These are phyloP conservation scores for Montipora capitata DNA, from an alignment of 92 coral and sea anemone genomes.

Conservation along the genomic window DNA sequence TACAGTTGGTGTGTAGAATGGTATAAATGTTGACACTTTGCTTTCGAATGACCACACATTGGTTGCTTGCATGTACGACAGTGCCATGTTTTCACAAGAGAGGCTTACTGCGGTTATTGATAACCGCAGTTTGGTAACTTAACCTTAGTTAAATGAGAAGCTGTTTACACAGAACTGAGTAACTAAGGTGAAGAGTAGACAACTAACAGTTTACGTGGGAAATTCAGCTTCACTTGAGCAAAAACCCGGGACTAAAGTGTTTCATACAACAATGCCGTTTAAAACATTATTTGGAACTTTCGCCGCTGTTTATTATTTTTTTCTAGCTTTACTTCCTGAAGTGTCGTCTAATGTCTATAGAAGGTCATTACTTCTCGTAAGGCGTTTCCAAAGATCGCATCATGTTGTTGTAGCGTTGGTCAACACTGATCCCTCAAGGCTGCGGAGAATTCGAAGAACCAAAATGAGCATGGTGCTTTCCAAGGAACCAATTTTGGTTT, in stretches of 20 bases:
- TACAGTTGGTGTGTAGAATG: too few relatives aligned
- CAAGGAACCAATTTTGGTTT: not conserved
- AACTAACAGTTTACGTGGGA: not conserved
- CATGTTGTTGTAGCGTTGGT: too few relatives aligned
- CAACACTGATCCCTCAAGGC: too few relatives aligned
- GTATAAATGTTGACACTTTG: too few relatives aligned
- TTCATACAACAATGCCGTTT: not conserved
- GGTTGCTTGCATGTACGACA: too few relatives aligned
- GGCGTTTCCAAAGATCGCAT: not conserved
- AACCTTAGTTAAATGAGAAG: not conserved
- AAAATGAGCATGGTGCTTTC: not conserved
- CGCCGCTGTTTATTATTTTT: conserved; percentile 2
- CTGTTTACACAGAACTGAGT: not conserved
- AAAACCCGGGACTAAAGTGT: too few relatives aligned
- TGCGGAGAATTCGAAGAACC: not conserved
- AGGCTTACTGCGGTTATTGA: too few relatives aligned
- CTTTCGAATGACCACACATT: too few relatives aligned
- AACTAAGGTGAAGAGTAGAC: not conserved
- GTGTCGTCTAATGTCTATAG: not conserved
- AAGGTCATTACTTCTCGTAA: not conserved
- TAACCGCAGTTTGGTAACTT: not conserved
- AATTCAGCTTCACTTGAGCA: too few relatives aligned
- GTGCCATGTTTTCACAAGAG: too few relatives aligned
- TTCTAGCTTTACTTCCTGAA: conserved; percentile 9
- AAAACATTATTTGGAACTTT: conserved; percentile 3